These are phyloP conservation scores for Dryadula phaetusa DNA, from an alignment of 2,888 invertebrate genomes.

Conservation along the genomic window DNA sequence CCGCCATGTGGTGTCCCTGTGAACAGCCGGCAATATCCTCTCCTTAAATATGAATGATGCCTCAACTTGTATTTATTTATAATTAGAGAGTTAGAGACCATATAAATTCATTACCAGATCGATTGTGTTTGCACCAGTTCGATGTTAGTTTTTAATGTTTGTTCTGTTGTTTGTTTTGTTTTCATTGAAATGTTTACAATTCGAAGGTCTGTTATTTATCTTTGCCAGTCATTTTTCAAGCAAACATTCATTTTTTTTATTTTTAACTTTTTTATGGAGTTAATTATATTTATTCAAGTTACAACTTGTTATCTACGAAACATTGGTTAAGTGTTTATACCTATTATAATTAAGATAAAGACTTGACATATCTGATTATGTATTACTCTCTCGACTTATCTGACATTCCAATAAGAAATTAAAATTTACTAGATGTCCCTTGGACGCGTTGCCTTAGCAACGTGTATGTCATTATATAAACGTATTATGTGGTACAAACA, in stretches of 20 bases:
- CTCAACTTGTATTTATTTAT: conserved; percentile 43
- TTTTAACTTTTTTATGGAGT: background rate
- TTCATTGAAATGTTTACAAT: conserved; percentile 38
- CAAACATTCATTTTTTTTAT: conserved; percentile 2
- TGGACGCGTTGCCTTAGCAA: too few relatives aligned
- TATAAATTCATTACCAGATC: conserved; percentile 53
- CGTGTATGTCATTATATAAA: too few relatives aligned
- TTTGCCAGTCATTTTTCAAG: conserved; percentile 20
- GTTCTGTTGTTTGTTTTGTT: conserved; percentile 41
- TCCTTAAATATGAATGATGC: conserved; percentile 67
- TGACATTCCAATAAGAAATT: too few relatives aligned
- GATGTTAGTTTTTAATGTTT: conserved; percentile 55
- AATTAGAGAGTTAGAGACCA: conserved; percentile 38
- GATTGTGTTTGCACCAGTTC: conserved; percentile 49
- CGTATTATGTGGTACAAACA: too few relatives aligned
- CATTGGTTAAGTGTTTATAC: too few relatives aligned
- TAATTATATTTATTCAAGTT: too few relatives aligned
- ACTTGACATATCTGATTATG: too few relatives aligned
- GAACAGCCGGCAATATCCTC: conserved; percentile 62
- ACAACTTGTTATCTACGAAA: too few relatives aligned
- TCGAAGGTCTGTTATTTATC: conserved; percentile 37
- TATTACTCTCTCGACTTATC: too few relatives aligned
- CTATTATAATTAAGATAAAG: too few relatives aligned
- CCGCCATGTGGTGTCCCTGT: conserved; percentile 55
- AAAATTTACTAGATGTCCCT: too few relatives aligned